Evolutionary conservation across 2,797 vertebrate genomes (phyloP).

Genomic region (Chloroceryle inda): DNA sequence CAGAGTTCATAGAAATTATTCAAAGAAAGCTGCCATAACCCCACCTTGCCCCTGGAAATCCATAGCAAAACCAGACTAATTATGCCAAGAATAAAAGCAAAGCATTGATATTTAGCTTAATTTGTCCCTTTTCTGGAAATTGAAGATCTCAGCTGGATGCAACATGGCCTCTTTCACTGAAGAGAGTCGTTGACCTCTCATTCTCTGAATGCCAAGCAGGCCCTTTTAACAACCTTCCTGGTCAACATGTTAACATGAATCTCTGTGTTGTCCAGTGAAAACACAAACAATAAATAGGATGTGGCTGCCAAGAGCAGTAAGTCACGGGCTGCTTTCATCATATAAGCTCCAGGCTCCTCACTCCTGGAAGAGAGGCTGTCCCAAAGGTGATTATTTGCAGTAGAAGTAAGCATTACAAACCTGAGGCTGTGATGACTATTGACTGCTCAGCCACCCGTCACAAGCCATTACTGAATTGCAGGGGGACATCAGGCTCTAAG

Average conservation of each 20-base stretch:
- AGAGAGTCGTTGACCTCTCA: background rate
- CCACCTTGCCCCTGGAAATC: background rate
- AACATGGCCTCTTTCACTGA: background rate
- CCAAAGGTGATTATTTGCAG: background rate
- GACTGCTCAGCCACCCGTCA: rapidly evolving
- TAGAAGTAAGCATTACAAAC: background rate
- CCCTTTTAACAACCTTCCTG: background rate
- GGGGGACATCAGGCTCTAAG: background rate
- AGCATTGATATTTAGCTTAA: background rate
- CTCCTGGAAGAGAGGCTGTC: background rate
- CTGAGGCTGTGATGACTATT: background rate
- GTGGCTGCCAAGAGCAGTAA: background rate
- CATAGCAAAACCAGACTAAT: background rate
- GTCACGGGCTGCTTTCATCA: background rate
- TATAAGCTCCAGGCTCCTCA: background rate
- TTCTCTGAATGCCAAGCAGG: background rate
- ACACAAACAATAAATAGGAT: background rate
- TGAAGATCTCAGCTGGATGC: background rate
- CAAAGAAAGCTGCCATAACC: background rate
- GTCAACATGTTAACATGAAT: background rate
- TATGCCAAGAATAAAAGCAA: background rate
- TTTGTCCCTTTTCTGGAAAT: background rate
- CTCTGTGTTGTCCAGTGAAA: background rate
- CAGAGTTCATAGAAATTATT: background rate
- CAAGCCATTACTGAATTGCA: rapidly evolving